Base-by-base conservation (phyloP, 1,140 invertebrate species). In the Andrena cerasifolii region DNA sequence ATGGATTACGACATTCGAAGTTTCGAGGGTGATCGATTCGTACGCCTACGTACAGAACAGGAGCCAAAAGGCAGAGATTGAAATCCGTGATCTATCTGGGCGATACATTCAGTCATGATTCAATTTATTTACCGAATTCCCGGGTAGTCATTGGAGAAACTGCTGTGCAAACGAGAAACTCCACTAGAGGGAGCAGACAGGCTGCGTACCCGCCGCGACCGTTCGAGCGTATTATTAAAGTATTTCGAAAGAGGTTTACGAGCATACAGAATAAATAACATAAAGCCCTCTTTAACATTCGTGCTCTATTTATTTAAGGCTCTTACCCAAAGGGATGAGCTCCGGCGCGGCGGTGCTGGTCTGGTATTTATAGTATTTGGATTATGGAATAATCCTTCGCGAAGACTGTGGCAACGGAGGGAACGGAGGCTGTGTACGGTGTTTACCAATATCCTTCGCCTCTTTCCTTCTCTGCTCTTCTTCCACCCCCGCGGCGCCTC, bases 341-440 rank as follows among this genome's bases (percentile, higher is more conserved):
- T 56, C 61, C 63, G 70, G 53, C 45, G 62, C 79, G 85, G 66
- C 66, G 79, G 62, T 68, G 82, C 80, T 76, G 77, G 78, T 83
- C 84, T 86, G 87, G 87, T 91, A 91, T 91, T 91, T 91, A 90
- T 91, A 89, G 86, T 89, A 89, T 89, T 90, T 90, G 85, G 89
- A 91, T 91, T 91, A 91, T 88, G 81, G 86, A 88, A 90, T 89
- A 89, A 91, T 90, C 88, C 86, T 84, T 78, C 45, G 75, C 63
- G 74, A 58, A 86, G 78, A 86, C 79, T 66, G 56, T 36, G 53
- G 79, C 83, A 86, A 65, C 75, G 76, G 79, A 88, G 71, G 78
- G 80, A 89, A 78, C 79, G 61, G 82, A 85, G 78, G 54, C 76
- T 87, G 81, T 80, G 53, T 61, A 83, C 83, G 78, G 84, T 91